Percentiles rank a stretch among this genome's conserved stretches.
These are phyloP conservation scores for Hyperopisus bebe DNA, from an alignment of 2,113 vertebrate genomes.

Conservation along the genomic window DNA sequence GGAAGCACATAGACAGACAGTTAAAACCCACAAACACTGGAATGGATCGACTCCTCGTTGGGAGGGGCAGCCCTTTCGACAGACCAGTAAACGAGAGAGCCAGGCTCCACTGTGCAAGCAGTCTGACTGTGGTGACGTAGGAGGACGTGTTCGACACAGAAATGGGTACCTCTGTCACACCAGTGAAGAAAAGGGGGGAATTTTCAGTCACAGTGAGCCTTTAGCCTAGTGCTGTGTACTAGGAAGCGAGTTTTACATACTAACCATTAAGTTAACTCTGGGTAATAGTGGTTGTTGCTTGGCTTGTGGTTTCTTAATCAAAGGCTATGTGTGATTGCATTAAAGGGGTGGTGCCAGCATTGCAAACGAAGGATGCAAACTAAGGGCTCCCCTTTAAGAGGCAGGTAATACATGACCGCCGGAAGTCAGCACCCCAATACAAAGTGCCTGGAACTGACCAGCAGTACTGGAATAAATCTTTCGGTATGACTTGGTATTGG, in stretches of 20 bases:
- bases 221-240: neutral
- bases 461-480: neutral
- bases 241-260: neutral
- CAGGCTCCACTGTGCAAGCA: neutral
- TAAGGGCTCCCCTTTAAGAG: no score
- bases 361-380: no score
- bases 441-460: no score
- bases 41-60: neutral
- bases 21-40: constrained; percentile 11
- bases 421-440: no score
- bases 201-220: neutral
- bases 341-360: no score
- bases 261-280: no score
- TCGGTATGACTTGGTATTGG: neutral
- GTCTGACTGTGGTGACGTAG: neutral
- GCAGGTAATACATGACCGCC: no score
- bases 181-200: neutral
- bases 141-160: neutral
- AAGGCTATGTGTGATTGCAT: neutral
- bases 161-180: neutral
- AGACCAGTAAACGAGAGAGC: neutral
- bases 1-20: neutral
- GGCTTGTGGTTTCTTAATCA: neutral
- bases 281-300: neutral
- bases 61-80: no score